These are phyloP conservation scores for Erebia ligea DNA, from an alignment of 2,888 invertebrate species.

Conservation along the genomic window DNA sequence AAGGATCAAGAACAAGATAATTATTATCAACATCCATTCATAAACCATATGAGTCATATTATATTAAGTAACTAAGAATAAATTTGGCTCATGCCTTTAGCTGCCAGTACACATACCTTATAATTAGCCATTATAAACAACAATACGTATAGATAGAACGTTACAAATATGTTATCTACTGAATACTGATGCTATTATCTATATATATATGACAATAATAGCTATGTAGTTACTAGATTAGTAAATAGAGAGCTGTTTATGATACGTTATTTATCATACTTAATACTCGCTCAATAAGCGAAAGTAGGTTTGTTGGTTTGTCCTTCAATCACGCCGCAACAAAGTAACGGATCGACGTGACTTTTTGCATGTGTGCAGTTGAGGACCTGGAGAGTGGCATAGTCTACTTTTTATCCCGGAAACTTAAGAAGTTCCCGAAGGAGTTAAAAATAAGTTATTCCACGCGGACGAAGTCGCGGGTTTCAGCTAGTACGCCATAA, in stretches of 20 bases:
- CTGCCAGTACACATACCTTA: neutral
- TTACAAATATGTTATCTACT: slow-evolving; percentile 4
- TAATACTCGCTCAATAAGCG: neutral
- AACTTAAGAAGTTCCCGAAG: too few species aligned
- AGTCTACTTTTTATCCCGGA: too few species aligned
- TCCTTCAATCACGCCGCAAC: too few species aligned
- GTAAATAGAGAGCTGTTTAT: slow-evolving; percentile 2
- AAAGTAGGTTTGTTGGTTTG: too few species aligned
- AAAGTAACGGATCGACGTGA: too few species aligned
- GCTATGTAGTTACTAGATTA: neutral
- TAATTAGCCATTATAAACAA: neutral
- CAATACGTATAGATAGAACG: neutral
- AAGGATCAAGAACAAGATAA: neutral
- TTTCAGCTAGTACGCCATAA: too few species aligned
- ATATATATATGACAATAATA: neutral
- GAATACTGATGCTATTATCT: neutral
- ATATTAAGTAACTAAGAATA: neutral
- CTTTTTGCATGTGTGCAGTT: too few species aligned
- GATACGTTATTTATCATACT: neutral
- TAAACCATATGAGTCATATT: slow-evolving; percentile 12
- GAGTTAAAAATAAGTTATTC: too few species aligned
- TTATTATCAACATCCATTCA: slow-evolving; percentile 6
- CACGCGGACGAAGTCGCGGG: too few species aligned
- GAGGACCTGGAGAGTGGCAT: too few species aligned
- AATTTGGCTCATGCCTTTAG: slow-evolving; percentile 4